Evolutionary conservation across 1,140 invertebrate species (phyloP).

Genomic region (Pentalonia nigronervosa): DNA sequence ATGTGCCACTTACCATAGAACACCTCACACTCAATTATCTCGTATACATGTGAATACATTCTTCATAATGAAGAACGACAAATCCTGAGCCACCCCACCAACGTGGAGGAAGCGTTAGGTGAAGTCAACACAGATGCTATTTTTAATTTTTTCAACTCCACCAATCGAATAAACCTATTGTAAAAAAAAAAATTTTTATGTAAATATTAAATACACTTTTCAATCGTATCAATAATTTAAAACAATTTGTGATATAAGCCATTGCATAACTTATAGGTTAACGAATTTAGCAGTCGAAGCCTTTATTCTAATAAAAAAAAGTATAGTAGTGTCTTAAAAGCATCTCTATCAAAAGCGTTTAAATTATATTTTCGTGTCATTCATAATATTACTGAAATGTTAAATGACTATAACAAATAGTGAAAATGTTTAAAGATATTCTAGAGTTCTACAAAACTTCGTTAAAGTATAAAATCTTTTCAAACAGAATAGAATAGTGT

Average conservation of each 20-base stretch:
- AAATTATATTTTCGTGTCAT: background rate
- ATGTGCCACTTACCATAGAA: too few species aligned
- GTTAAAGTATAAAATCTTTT: background rate
- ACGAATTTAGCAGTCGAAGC: too few species aligned
- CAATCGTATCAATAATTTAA: too few species aligned
- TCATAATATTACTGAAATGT: background rate
- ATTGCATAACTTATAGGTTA: too few species aligned
- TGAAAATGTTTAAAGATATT: background rate
- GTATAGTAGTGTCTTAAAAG: background rate
- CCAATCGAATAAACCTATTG: background rate
- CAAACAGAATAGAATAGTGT: background rate
- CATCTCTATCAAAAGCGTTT: background rate
- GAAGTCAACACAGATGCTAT: background rate
- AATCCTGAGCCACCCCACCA: background rate
- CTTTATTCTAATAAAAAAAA: too few species aligned
- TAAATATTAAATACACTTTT: too few species aligned
- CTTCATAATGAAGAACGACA: background rate
- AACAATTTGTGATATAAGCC: too few species aligned
- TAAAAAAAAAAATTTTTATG: too few species aligned
- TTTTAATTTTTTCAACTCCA: background rate
- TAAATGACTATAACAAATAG: background rate
- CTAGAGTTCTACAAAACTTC: background rate
- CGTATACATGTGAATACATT: too few species aligned
- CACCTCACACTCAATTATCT: too few species aligned
- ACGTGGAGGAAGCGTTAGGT: background rate